Percentiles rank a stretch among this genome's conserved stretches.
Conservation (phyloP, 1,140 invertebrate species). For the Cheumatopsyche charites region DNA sequence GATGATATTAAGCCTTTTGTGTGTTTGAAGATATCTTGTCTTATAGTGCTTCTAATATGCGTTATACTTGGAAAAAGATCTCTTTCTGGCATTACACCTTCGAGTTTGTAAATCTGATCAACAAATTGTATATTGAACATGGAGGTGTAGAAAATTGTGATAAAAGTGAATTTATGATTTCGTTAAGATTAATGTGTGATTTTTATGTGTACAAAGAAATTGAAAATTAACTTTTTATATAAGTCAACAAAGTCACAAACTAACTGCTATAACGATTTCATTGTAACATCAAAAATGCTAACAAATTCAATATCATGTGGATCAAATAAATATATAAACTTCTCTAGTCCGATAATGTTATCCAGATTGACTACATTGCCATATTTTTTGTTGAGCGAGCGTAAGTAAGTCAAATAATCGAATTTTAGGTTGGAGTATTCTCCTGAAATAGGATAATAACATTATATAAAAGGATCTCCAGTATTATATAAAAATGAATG, state of each 20-base stretch:
- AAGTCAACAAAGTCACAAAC: no score
- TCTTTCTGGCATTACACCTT: slow-evolving; percentile 21
- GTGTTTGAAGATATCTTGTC: slow-evolving; percentile 28
- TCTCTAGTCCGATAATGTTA: neutral
- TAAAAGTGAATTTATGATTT: neutral
- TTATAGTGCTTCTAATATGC: neutral
- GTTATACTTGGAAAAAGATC: slow-evolving; percentile 15
- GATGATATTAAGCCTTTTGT: slow-evolving; percentile 12
- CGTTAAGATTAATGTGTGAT: no score
- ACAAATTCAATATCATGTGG: slow-evolving; percentile 68
- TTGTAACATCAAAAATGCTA: no score
- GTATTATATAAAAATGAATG: no score
- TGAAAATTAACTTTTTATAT: no score
- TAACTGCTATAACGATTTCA: no score
- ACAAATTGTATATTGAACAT: neutral
- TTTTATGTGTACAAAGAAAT: no score
- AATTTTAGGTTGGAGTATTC: no score
- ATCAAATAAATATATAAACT: slow-evolving; percentile 67
- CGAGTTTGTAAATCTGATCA: slow-evolving; percentile 29
- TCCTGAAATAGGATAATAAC: slow-evolving; percentile 14
- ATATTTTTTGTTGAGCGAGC: no score
- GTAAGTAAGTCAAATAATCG: no score
- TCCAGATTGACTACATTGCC: slow-evolving; percentile 14
- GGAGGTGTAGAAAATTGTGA: neutral
- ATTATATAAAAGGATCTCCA: neutral